Percentiles rank a stretch among this genome's conserved stretches.
These are phyloP conservation scores for Furnarius figulus DNA, from an alignment of 2,113 vertebrate species.

Conservation along the genomic window DNA sequence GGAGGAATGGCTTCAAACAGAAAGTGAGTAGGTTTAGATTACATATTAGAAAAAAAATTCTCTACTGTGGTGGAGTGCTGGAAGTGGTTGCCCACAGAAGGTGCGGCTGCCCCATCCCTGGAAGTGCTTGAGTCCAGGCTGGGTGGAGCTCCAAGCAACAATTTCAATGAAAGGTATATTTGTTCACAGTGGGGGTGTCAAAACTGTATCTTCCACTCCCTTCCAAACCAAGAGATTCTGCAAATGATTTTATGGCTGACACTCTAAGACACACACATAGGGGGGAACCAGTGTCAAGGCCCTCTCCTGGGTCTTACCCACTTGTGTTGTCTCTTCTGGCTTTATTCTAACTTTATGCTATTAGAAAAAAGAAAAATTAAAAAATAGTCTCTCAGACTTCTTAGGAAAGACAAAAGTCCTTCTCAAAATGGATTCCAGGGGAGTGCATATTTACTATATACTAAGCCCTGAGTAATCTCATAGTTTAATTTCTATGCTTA, in stretches of 20 bases:
- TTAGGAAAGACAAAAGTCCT: background rate
- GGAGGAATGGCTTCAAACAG: background rate
- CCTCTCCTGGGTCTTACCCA: background rate
- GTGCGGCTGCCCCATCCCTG: background rate
- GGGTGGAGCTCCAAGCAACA: background rate
- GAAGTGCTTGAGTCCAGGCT: background rate
- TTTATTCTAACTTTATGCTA: background rate
- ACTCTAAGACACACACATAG: background rate
- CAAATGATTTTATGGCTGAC: background rate
- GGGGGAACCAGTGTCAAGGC: rapidly evolving
- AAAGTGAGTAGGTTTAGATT: background rate
- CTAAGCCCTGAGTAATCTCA: background rate
- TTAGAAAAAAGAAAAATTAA: background rate
- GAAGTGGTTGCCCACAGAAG: background rate
- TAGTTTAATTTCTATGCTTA: background rate
- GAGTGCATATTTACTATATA: background rate
- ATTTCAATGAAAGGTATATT: background rate
- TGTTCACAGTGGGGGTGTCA: background rate
- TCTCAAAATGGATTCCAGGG: background rate
- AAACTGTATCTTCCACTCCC: background rate
- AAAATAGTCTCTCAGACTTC: background rate
- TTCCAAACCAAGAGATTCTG: background rate
- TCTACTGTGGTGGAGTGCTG: background rate
- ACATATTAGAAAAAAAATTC: background rate
- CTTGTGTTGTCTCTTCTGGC: background rate